Base-by-base conservation (phyloP, 2,888 invertebrate genomes). In the Nymphalis c-album region DNA sequence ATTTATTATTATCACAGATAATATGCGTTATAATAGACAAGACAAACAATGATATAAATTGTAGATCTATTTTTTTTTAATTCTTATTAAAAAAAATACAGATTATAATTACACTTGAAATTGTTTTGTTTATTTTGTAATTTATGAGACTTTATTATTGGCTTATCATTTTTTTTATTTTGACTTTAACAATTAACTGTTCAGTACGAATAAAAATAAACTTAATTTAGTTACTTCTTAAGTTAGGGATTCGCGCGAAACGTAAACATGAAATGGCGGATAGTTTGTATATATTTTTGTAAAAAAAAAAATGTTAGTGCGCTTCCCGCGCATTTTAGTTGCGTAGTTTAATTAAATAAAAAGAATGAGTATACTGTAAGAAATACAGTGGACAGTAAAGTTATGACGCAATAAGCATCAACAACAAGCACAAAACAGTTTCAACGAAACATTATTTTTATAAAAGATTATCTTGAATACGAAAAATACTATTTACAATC, bases 151-250 rank as follows among this genome's bases (percentile, higher is more conserved):
- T 31, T 57, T n/a, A n/a, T 35, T 35, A 57, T 57, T 13, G 40
- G 4, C 18, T 40, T 40, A 35, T 45, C 35, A 57, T 40, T 17
- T 53, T 22, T 10, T 64, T 55, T 67, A 46, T 68, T n/a, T 47
- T 1, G 16, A 26, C 7, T 60, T n/a, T 20, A 0, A 13, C 40
- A 13, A 40, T 40, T 31, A 22, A 13, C n/a, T 57, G 35, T 45
- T 18, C 53, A 55, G 6, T 61, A 47, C 45, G 22, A 40, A 35
- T 66, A 26, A 55, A 58, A 66, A 62, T 40, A 73, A 74, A 76
- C 75, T 72, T 76, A 77, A 75, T 59, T 18, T 75, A 76, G 63
- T 73, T 77, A 79, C 71, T 75, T 75, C 69, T 67, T 79, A 77
- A 75, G 75, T 75, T 75, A 77, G 77, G 76, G 73, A 73, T 73